Evolutionary conservation across 2,888 invertebrate species (phyloP), one percentile per base, ranked within the genome.

Genomic region (Pharmacophagus antenor): DNA sequence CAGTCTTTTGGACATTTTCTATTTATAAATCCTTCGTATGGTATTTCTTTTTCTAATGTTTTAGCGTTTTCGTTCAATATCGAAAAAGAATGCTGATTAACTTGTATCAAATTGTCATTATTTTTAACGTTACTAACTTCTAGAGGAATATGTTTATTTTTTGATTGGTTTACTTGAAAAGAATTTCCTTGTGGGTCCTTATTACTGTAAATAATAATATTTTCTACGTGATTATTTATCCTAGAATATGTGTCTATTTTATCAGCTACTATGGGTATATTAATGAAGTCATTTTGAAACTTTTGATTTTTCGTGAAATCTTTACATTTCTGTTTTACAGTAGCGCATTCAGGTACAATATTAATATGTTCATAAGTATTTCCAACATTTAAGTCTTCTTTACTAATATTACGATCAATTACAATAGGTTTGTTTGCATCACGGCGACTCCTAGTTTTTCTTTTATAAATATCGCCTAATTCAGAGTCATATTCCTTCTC

Each of bases 391-490:
- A n/a, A 48, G 5, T 22, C 54, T 23, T 15, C 27, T n/a, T 61
- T 58, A 20, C 17, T 53, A 21, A 66, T 57, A 15, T 6, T 22
- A 6, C 17, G 27, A 21, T 27, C 17, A 12, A 41, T 23, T 12
- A 15, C 20, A 22, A 42, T 44, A 23, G 10, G 25, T 44, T 25
- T 42, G 21, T 6, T 1, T 0, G 46, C 8, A 17, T 31, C 31
- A 31, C 25, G 31, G 22, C 23, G 18, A 17, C 20, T 46, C 46
- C 23, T 55, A 10, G 31, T 15, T 0, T 23, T 55, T 42, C 17
- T 59, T 37, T 27, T 44, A 27, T 25, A 22, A 7, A 15, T 59
- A 8, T n/a, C 12, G 21, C 25, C 27, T 18, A 21, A 17, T 46
- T 46, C 27, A 18, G 18, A 17, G 4, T 1, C 21, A 22, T 27